These are phyloP conservation scores for Drosophila gaucha DNA, from an alignment of 2,888 invertebrate species.

Conservation along the genomic window DNA sequence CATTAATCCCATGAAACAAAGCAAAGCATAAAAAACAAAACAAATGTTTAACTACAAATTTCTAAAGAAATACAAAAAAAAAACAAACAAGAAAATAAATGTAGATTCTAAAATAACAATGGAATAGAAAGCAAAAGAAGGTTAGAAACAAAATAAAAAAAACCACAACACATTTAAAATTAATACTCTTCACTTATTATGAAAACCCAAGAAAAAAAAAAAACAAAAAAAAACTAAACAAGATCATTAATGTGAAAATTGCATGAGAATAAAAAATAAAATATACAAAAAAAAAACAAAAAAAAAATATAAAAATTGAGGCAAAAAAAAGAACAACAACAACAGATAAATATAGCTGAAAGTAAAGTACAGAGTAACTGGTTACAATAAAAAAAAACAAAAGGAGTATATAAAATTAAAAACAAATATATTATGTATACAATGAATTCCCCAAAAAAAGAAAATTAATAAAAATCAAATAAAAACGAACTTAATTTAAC, in stretches of 20 bases:
- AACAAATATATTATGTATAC: constrained; percentile 72
- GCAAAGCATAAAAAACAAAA: constrained; percentile 42
- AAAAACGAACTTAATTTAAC: constrained; percentile 69
- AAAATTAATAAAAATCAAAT: constrained; percentile 55
- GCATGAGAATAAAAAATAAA: constrained; percentile 56
- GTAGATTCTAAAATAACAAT: constrained; percentile 76
- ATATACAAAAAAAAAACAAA: constrained; percentile 40
- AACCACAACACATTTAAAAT: constrained; percentile 69
- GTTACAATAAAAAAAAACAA: constrained; percentile 75
- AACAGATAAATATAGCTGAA: constrained; percentile 61
- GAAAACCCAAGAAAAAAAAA: constrained; percentile 52
- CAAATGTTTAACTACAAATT: constrained; percentile 66
- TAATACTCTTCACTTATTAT: constrained; percentile 80
- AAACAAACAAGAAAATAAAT: constrained; percentile 53
- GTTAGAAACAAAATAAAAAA: constrained; percentile 47
- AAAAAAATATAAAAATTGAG: constrained; percentile 34
- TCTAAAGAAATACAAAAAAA: constrained; percentile 48
- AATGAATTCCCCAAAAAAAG: constrained; percentile 50
- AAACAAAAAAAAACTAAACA: constrained; percentile 39
- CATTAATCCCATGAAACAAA: constrained; percentile 39
- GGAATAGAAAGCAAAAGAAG: constrained; percentile 31
- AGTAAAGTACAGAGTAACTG: constrained; percentile 74
- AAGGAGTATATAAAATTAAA: constrained; percentile 60
- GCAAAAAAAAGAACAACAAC: constrained; percentile 39
- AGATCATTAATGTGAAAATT: constrained; percentile 67